Conservation (phyloP, 1,140 invertebrate species). For the Caerostris extrusa region DNA sequence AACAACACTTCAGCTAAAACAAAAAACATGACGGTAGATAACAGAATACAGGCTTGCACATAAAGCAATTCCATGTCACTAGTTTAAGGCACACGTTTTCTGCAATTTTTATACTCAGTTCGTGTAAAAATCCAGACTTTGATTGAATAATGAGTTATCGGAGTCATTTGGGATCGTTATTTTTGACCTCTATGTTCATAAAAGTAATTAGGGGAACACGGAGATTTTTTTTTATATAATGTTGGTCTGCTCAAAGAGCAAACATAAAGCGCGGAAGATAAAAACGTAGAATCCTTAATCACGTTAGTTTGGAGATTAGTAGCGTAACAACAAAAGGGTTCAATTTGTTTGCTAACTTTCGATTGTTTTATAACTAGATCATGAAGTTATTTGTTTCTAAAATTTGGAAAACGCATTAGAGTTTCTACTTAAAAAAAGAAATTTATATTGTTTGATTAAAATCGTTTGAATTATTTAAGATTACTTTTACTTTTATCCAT, state of each 20-base stretch:
- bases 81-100: slow-evolving; percentile 19
- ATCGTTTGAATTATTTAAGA: too few relatives aligned
- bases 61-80: slow-evolving; percentile 21
- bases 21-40: slow-evolving; percentile 45
- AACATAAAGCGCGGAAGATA: slow-evolving; percentile 26
- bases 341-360: slow-evolving; percentile 49
- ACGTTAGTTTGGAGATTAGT: slow-evolving; percentile 34
- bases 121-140: slow-evolving; percentile 49
- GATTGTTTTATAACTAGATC: slow-evolving; percentile 26
- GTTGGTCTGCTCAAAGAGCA: slow-evolving; percentile 3
- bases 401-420: background rate
- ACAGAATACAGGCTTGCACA: slow-evolving; percentile 13
- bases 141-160: slow-evolving; percentile 44
- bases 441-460: too few relatives aligned
- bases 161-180: slow-evolving; percentile 51
- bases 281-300: slow-evolving; percentile 49
- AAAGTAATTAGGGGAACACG: slow-evolving; percentile 43
- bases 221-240: background rate
- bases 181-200: slow-evolving; percentile 38
- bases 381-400: background rate
- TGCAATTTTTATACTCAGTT: slow-evolving; percentile 35
- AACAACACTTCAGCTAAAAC: background rate
- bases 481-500: too few relatives aligned
- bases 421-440: background rate
- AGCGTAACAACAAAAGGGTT: background rate